Evolutionary conservation across 2,888 invertebrate species (phyloP).

Genomic region (Latrodectus hesperus): DNA sequence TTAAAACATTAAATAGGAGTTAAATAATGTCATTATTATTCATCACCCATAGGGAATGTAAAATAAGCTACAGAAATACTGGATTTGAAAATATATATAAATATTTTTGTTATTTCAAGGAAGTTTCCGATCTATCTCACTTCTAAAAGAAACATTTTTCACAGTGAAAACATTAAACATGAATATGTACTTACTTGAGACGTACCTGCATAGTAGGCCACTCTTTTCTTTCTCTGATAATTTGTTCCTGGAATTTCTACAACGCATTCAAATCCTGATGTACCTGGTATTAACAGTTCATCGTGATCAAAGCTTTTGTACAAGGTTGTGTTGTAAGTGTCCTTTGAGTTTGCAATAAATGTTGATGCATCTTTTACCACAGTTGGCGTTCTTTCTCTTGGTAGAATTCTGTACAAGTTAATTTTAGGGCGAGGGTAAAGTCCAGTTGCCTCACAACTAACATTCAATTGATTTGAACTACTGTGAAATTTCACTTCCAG

Average conservation of each 20-base stretch:
- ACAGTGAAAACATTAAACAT: background rate
- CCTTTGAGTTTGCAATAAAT: slow-evolving; percentile 20
- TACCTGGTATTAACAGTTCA: slow-evolving; percentile 27
- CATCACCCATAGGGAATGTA: too few relatives aligned
- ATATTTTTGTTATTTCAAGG: too few relatives aligned
- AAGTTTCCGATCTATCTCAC: background rate
- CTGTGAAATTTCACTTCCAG: slow-evolving; percentile 60
- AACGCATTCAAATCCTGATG: slow-evolving; percentile 69
- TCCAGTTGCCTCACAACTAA: slow-evolving; percentile 62
- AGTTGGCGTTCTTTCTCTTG: slow-evolving; percentile 22
- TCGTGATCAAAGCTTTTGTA: slow-evolving; percentile 39
- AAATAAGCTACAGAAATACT: too few relatives aligned
- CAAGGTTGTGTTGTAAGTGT: slow-evolving; percentile 49
- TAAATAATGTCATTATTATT: too few relatives aligned
- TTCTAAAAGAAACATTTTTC: background rate
- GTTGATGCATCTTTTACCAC: slow-evolving; percentile 34
- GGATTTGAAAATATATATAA: too few relatives aligned
- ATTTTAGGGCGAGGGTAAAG: slow-evolving; percentile 56
- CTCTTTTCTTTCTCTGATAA: slow-evolving; percentile 67
- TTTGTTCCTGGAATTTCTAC: slow-evolving; percentile 70
- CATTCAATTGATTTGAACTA: slow-evolving; percentile 45
- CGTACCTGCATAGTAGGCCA: slow-evolving; percentile 67
- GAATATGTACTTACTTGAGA: slow-evolving; percentile 65
- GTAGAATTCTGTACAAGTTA: slow-evolving; percentile 34
- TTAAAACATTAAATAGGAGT: too few relatives aligned